phyloP scores from a whole-genome alignment of 2,888 invertebrate species.

The Laspeyria flexula region DNA sequence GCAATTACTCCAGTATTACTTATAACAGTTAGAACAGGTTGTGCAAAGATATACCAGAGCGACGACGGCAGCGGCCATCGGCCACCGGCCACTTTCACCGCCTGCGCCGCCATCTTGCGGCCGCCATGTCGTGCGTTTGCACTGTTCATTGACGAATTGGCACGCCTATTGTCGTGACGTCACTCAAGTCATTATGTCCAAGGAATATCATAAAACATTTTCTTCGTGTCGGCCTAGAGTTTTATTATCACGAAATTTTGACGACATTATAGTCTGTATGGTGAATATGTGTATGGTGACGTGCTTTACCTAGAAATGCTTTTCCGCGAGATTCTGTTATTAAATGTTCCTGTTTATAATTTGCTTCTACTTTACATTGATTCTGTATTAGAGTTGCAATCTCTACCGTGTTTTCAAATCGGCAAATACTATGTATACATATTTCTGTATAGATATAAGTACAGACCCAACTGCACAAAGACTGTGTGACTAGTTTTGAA shows the following conservation, averaged over 20 bases:
- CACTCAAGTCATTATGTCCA: constrained; percentile 51
- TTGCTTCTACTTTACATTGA: too few species aligned
- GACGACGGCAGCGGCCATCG: constrained; percentile 52
- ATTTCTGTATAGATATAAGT: too few species aligned
- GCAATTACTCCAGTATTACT: constrained; percentile 47
- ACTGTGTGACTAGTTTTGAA: too few species aligned
- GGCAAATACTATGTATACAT: too few species aligned
- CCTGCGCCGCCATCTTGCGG: constrained; percentile 78
- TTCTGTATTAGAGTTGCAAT: too few species aligned
- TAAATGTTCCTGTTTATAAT: too few species aligned
- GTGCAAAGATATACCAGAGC: constrained; percentile 56
- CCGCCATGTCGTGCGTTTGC: constrained; percentile 64
- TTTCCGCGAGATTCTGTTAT: too few species aligned
- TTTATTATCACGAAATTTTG: constrained; percentile 17
- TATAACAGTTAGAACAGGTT: constrained; percentile 57
- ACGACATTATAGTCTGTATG: neutral
- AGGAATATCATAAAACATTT: constrained; percentile 23
- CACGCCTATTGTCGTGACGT: constrained; percentile 63
- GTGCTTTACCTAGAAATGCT: too few species aligned
- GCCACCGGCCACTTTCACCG: constrained; percentile 79
- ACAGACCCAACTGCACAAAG: too few species aligned
- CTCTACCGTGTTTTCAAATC: too few species aligned
- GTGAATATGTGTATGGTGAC: neutral
- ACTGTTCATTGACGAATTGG: constrained; percentile 69
- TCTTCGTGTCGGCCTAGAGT: constrained; percentile 8